phyloP scores from a whole-genome alignment of 1,140 invertebrate species.

The Himalopsyche phryganea region DNA sequence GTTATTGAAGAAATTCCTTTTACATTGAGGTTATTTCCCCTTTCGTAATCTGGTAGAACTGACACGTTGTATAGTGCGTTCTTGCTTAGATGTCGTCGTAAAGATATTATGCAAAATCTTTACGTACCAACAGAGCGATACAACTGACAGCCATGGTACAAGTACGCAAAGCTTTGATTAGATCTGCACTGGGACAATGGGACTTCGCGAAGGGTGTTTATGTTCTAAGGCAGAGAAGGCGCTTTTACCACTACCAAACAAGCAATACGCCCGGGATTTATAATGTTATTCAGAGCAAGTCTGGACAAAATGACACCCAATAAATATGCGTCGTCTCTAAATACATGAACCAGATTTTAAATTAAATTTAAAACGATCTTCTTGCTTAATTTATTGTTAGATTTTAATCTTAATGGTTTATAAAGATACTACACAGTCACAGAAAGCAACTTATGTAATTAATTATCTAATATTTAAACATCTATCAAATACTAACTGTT shows the following conservation, averaged over 20 bases:
- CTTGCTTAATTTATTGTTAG: too few relatives aligned
- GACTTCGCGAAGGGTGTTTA: constrained; percentile 8
- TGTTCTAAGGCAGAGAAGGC: constrained; percentile 3
- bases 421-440: too few relatives aligned
- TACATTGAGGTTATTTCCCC: neutral
- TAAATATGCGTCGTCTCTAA: constrained; percentile 10
- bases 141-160: constrained; percentile 13
- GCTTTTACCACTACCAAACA: constrained; percentile 4
- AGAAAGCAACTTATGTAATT: too few relatives aligned
- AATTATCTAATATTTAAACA: too few relatives aligned
- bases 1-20: neutral
- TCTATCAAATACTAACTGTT: too few relatives aligned
- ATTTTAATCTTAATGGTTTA: too few relatives aligned
- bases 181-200: constrained; percentile 18
- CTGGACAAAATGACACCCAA: constrained; percentile 22
- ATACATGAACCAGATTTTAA: constrained; percentile 14
- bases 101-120: constrained; percentile 21
- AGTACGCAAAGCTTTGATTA: constrained; percentile 14
- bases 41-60: constrained; percentile 12
- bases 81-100: constrained; percentile 8
- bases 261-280: constrained; percentile 6
- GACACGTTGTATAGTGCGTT: constrained; percentile 14
- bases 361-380: neutral
- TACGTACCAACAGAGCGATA: constrained; percentile 10
- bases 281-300: constrained; percentile 15